A percentile compares a stretch with the other conserved stretches of the same genome.
Conservation (phyloP, 2,113 vertebrate species). For the Coryphaenoides rupestris region DNA sequence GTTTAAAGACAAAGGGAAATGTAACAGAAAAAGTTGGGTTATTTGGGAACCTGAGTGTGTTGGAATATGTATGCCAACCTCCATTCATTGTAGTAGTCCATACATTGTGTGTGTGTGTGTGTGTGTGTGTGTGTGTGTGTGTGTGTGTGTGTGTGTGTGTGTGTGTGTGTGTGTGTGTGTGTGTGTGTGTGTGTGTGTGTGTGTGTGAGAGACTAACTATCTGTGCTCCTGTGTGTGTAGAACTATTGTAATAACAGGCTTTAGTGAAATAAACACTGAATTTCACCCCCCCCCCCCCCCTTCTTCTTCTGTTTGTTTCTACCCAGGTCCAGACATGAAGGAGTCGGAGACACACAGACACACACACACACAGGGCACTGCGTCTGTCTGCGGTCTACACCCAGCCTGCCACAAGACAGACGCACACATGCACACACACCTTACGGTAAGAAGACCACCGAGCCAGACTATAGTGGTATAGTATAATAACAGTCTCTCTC, state of each 20-base stretch:
- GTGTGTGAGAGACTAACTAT: too few species aligned
- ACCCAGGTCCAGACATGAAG: conserved; percentile 61
- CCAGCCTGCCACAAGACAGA: conserved; percentile 11
- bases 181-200: conserved; percentile 6
- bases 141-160: conserved; percentile 4
- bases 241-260: conserved; percentile 50
- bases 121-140: too few species aligned
- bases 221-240: conserved; percentile 3
- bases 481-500: conserved; percentile 20
- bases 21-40: too few species aligned
- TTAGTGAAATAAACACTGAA: conserved; percentile 49
- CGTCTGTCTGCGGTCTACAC: conserved; percentile 58
- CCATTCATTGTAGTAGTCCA: too few species aligned
- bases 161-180: conserved; percentile 8
- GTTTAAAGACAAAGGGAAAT: too few species aligned
- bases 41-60: neutral
- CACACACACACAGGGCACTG: conserved; percentile 29
- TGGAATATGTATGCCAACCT: too few species aligned
- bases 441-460: conserved; percentile 50
- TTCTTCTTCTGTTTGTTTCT: conserved; percentile 58
- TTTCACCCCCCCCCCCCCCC: conserved; percentile 34
- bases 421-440: conserved; percentile 27
- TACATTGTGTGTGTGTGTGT: too few species aligned
- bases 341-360: conserved; percentile 35
- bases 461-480: conserved; percentile 17